Evolutionary conservation across 2,113 vertebrate genomes (phyloP), one percentile per base, ranked within the genome.

Genomic region (Andinoacara biseriatus): DNA sequence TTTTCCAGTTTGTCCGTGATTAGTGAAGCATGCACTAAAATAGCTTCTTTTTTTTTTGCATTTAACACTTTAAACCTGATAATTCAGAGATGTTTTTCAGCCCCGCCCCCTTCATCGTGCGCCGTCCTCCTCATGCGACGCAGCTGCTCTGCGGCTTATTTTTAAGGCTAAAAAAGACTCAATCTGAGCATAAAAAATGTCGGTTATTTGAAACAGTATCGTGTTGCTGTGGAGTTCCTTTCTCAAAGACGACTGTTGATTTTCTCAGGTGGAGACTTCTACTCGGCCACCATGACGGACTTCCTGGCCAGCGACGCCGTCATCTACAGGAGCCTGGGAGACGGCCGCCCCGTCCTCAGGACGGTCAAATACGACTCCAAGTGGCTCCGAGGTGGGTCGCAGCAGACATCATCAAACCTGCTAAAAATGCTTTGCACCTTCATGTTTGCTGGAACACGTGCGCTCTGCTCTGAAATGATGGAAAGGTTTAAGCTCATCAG

Each of bases 281-380:
- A 98, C 88, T 98, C 97, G 0, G 97, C 97, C 82, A 98, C 97
- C 0, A 95, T 97, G 75, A 97, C 97, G 0, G 97, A 98, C 58
- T 98, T 98, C 91, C 95, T 97, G 89, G 97, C 97, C 35, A 98
- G 97, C 3, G 97, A 98, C 1, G 94, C 97, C 0, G 96, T 98
- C 5, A 96, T 98, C 67, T 98, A 98, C 92, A 94, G 97, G 22
- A 98, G 97, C 74, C 94, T 97, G 0, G 97, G 97, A 5, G 94
- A 94, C 3, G 95, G 79, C 22, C 95, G 81, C 0, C 96, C 97
- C 0, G 95, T 96, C 0, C 96, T 98, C 54, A 91, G 97, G 26
- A 97, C 96, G 0, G 94, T 98, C 89, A 97, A 97, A 91, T 97
- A 97, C 29, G 97, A 97, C 94, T 98, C 97, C 93, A 98, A 97